Evolutionary conservation across 2,888 invertebrate genomes (phyloP).

Genomic region (Lasiommata megera): DNA sequence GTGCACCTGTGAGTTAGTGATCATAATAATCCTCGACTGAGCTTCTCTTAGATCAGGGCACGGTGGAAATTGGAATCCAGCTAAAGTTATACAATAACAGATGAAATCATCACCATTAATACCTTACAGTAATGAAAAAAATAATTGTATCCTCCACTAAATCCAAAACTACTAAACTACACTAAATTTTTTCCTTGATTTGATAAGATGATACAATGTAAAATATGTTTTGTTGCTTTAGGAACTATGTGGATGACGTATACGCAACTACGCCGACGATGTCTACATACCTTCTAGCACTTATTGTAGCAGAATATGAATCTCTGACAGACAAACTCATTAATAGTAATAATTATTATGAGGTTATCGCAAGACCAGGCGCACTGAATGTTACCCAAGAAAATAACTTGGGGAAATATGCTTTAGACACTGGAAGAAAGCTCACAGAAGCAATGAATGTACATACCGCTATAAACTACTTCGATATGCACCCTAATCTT

Average conservation of each 20-base stretch:
- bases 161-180: no score
- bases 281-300: conserved; percentile 87
- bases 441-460: conserved; percentile 75
- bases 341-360: conserved; percentile 40
- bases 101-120: no score
- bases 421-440: conserved; percentile 61
- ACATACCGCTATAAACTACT: conserved; percentile 77
- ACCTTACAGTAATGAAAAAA: no score
- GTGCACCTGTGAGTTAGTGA: no score
- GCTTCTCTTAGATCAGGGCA: no score
- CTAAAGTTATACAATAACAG: no score
- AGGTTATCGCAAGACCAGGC: conserved; percentile 70
- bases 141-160: no score
- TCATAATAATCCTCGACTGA: no score
- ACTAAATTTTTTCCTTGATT: no score
- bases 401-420: conserved; percentile 58
- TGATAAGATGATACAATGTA: not conserved
- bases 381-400: conserved; percentile 43
- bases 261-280: conserved; percentile 68
- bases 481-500: conserved; percentile 64
- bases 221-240: conserved; percentile 32
- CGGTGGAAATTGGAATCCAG: no score
- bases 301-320: conserved; percentile 84
- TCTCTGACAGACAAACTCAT: conserved; percentile 27
- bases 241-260: conserved; percentile 53